Conservation (phyloP, 2,113 vertebrate genomes). For the Collichthys lucidus region DNA sequence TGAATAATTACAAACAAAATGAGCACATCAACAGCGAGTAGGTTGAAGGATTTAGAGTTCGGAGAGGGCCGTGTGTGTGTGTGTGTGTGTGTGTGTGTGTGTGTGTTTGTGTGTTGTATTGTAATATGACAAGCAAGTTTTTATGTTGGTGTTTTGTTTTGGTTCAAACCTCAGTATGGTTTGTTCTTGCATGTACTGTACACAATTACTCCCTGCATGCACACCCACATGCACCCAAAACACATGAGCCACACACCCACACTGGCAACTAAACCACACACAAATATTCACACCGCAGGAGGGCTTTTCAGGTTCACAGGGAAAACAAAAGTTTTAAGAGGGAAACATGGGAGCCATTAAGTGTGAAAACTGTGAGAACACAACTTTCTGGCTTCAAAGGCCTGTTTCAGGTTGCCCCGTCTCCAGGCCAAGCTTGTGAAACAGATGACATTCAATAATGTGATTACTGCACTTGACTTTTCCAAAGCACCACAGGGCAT, state of each 20-base stretch:
- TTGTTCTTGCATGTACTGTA: not conserved
- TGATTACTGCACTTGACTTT: constrained; percentile 18
- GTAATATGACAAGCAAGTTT: no score
- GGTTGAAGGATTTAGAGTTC: no score
- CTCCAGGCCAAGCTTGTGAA: not conserved
- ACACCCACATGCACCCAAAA: constrained; percentile 2
- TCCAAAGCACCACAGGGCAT: not conserved
- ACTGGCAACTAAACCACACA: not conserved
- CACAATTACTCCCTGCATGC: not conserved
- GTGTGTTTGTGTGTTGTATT: no score
- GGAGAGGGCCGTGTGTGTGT: no score
- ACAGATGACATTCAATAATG: constrained; percentile 1
- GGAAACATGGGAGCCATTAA: constrained; percentile 65
- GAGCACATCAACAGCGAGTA: no score
- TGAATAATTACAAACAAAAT: no score
- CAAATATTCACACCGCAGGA: constrained; percentile 41
- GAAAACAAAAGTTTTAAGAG: constrained; percentile 55
- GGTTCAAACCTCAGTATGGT: no score
- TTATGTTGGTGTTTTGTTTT: no score
- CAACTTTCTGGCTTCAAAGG: constrained; percentile 34
- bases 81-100: no score
- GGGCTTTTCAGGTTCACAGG: constrained; percentile 32
- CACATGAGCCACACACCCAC: constrained; percentile 23
- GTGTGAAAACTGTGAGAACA: constrained; percentile 39
- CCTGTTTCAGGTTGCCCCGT: constrained; percentile 5